Base-by-base conservation (phyloP, 2,888 invertebrate genomes). In the Tetragonula carbonaria region DNA sequence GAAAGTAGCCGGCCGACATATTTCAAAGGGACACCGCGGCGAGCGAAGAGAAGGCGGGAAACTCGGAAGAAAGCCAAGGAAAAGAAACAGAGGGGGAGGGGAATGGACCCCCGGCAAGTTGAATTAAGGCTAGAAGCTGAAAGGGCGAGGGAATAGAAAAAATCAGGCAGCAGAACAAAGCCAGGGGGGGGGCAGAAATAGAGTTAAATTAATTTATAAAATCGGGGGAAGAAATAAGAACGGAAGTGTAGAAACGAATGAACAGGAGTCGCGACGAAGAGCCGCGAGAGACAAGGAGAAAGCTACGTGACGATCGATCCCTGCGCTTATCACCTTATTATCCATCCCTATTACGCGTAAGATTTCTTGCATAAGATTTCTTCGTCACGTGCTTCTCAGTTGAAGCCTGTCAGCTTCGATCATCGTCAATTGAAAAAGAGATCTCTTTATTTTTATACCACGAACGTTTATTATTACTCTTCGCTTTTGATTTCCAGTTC, bases 161-260 rank as follows among this genome's bases (percentile, higher is more conserved):
- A 84, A 59, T 70, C 75, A 77, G 80, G 23, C 59, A 59, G 62
- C 74, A 84, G 67, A 78, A 83, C 71, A 78, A 83, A 83, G 84
- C 72, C 79, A 84, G 45, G 53, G 11, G 75, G 57, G 71, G 65
- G 79, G 23, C 75, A 79, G 80, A 75, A 80, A 84, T 75, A 73
- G 84, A 84, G 84, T 84, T 84, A 85, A 80, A 84, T 84, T 85
- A 84, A 85, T 85, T 85, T 85, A 85, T 85, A 83, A 83, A 85
- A 84, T 84, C 76, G 74, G 68, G 18, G 57, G 71, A 72, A 59
- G 57, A 23, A 23, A 23, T 23, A 85, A 74, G 79, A 57, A 67
- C 62, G 62, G 67, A 76, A 67, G 72, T 51, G 59, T 73, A 75
- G 74, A 85, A 85, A 85, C 76, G 84, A 75, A 79, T 72, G 84